Evolutionary conservation across 2,797 vertebrate species (phyloP).

Genomic region (Vultur gryphus): DNA sequence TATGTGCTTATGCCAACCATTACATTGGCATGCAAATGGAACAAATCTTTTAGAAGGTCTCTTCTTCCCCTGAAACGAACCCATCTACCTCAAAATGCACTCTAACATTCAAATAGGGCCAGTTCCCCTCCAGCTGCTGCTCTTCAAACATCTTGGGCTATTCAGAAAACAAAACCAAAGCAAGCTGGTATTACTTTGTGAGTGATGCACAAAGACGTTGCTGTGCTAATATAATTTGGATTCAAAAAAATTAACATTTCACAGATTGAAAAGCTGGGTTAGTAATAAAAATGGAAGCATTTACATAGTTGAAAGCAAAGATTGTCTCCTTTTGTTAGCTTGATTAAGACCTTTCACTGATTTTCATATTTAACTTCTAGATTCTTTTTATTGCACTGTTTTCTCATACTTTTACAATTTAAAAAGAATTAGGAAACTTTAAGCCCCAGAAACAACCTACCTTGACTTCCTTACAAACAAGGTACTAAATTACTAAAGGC

Average conservation of each 20-base stretch:
- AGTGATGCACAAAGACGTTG: neutral
- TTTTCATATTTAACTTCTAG: neutral
- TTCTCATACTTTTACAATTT: neutral
- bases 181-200: neutral
- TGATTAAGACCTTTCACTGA: neutral
- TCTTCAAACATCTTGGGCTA: neutral
- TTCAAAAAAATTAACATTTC: neutral
- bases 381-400: neutral
- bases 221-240: neutral
- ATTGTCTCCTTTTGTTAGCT: neutral
- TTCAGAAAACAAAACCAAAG: conserved; percentile 38
- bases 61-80: neutral
- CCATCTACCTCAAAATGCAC: neutral
- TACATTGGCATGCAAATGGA: neutral
- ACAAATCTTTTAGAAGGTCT: neutral
- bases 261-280: neutral
- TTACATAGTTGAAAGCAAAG: neutral
- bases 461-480: neutral
- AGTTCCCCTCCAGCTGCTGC: neutral
- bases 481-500: neutral
- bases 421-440: neutral
- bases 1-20: neutral
- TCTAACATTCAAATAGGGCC: neutral
- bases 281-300: neutral
- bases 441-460: neutral